Conservation (phyloP, 1,140 invertebrate genomes). For the Drosophila azteca region DNA sequence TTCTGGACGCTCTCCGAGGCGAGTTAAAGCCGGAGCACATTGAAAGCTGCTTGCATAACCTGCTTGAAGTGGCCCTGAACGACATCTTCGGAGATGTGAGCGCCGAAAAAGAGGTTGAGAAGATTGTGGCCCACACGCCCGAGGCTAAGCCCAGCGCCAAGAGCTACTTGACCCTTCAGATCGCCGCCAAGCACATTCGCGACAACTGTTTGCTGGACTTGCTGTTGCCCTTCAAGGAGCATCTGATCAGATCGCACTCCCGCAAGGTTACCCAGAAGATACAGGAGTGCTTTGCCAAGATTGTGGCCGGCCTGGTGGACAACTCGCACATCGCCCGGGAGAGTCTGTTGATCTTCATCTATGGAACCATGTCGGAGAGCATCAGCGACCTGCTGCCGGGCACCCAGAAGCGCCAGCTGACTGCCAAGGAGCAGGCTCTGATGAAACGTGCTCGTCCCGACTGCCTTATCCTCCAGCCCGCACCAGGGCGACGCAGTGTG, state of each 20-base stretch:
- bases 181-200: constrained; percentile 91
- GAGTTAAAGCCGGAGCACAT: constrained; percentile 87
- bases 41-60: constrained; percentile 89
- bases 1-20: constrained; percentile 89
- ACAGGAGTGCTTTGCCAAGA: constrained; percentile 90
- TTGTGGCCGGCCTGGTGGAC: constrained; percentile 91
- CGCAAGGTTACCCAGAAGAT: constrained; percentile 92
- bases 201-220: constrained; percentile 90
- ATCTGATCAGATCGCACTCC: constrained; percentile 90
- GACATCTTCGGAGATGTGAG: constrained; percentile 94
- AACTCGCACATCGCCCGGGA: constrained; percentile 90
- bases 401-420: constrained; percentile 85
- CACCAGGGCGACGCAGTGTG: constrained; percentile 88
- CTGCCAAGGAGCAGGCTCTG: constrained; percentile 85
- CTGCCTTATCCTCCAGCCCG: constrained; percentile 88
- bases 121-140: constrained; percentile 91
- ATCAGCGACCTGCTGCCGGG: constrained; percentile 88
- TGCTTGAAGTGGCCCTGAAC: constrained; percentile 93
- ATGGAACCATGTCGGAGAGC: constrained; percentile 91
- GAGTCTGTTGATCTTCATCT: constrained; percentile 91
- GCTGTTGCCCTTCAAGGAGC: constrained; percentile 92
- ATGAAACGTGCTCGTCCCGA: constrained; percentile 86
- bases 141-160: constrained; percentile 93
- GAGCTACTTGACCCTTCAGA: constrained; percentile 93
- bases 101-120: constrained; percentile 96